phyloP scores from a whole-genome alignment of 2,113 vertebrate species.

The Heloderma charlesbogerti region DNA sequence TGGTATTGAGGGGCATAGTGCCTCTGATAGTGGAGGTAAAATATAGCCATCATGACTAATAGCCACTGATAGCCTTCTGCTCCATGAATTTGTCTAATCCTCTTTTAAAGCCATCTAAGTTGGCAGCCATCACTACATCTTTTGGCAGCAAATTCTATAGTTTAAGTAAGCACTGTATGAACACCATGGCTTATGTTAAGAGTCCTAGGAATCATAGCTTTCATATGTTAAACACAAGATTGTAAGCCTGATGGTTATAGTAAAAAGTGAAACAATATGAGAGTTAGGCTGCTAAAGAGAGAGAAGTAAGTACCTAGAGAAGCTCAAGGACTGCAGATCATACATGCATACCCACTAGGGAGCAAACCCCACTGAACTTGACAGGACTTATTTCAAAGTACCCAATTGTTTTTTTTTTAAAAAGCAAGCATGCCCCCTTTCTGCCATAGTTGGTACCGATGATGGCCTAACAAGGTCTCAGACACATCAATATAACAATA shows the following conservation, averaged over 20 bases:
- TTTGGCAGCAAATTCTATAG: too few relatives aligned
- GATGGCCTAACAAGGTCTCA: background rate
- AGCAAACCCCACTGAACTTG: background rate
- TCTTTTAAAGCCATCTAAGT: too few relatives aligned
- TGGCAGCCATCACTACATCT: too few relatives aligned
- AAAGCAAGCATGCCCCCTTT: background rate
- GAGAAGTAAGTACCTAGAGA: background rate
- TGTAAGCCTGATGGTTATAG: background rate
- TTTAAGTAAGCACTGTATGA: too few relatives aligned
- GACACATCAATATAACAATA: background rate
- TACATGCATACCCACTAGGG: too few relatives aligned
- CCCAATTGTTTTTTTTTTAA: background rate
- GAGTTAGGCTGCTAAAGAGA: background rate
- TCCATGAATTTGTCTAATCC: too few relatives aligned
- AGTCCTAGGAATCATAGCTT: background rate
- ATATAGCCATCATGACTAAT: too few relatives aligned
- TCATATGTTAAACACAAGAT: background rate
- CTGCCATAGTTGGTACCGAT: background rate
- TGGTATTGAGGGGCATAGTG: too few relatives aligned
- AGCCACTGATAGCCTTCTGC: too few relatives aligned
- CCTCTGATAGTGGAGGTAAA: too few relatives aligned
- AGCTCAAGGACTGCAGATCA: too few relatives aligned
- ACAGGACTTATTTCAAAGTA: background rate
- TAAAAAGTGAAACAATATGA: background rate
- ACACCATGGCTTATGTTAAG: background rate